phyloP scores from a whole-genome alignment of 1,140 invertebrate species.

The Magallana ariakensis region DNA sequence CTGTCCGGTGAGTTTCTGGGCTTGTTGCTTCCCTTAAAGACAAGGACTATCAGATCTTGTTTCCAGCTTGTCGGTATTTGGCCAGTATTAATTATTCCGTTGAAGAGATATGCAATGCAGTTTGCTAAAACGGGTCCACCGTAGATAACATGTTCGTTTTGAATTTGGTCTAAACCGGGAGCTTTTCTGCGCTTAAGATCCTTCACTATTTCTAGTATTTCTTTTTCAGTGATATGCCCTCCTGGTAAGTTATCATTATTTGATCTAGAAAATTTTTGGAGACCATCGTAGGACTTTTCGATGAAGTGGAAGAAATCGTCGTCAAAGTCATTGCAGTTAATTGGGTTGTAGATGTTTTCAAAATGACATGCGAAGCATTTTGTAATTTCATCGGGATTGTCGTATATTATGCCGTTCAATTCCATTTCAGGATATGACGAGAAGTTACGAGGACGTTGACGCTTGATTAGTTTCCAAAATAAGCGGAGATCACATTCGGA shows the following conservation, averaged over 20 bases:
- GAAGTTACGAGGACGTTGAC: neutral
- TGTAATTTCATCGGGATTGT: neutral
- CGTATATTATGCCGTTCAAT: neutral
- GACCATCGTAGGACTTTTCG: neutral
- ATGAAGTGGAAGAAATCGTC: neutral
- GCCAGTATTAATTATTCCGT: neutral
- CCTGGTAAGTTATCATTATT: neutral
- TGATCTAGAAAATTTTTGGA: neutral
- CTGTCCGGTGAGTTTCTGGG: slow-evolving; percentile 35
- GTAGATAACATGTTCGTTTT: neutral
- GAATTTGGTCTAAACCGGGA: neutral
- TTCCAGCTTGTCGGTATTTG: slow-evolving; percentile 27
- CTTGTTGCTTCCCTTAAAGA: slow-evolving; percentile 40
- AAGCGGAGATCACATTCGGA: slow-evolving; percentile 18
- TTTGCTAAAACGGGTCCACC: neutral
- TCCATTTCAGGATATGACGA: neutral
- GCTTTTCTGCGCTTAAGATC: neutral
- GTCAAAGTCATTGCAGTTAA: neutral
- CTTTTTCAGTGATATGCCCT: neutral
- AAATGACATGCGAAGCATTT: neutral
- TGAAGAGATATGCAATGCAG: slow-evolving; percentile 11
- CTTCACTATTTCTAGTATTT: neutral
- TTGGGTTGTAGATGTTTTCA: neutral
- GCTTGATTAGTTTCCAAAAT: slow-evolving; percentile 17
- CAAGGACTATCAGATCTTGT: neutral